Evolutionary conservation across 2,113 vertebrate species (phyloP), one percentile per base, ranked within the genome.

Genomic region (Synchiropus splendidus): DNA sequence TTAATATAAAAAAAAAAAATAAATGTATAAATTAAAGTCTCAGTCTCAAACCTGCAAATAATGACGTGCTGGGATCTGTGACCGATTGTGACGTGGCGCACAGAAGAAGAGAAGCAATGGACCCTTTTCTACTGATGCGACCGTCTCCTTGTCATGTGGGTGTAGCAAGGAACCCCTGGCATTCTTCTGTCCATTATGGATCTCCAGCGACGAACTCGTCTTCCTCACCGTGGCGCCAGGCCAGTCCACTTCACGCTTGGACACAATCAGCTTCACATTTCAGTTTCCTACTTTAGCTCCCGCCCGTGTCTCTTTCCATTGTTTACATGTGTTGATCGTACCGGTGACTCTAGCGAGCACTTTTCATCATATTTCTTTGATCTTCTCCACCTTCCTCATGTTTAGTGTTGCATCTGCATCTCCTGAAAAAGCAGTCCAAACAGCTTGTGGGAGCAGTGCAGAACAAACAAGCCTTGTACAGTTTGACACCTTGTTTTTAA

Each of bases 381-480:
- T 48, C 51, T 39, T 38, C 45, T 36, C 10, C 41, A 41, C 42
- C 46, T 48, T 18, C 16, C 46, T 47, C 45, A 30, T 39, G 49
- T 55, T 27, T 27, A 57, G 45, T 71, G 72, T 77, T 78, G 53
- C 72, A 70, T 70, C 64, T 59, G 59, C 67, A 69, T 72, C 76
- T 58, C 62, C 48, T 56, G 59, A 71, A 73, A 73, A 58, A 66
- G 43, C 43, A 59, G 72, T 70, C 55, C 48, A 54, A 53, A 40
- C 66, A 53, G 65, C 72, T 74, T 71, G 57, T 69, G 61, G 72
- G 62, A 50, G 53, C 60, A 68, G 72, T 77, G 74, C 71, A 75
- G 74, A 79, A 75, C 70, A 76, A 78, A 77, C 60, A 72, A 77
- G 74, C 62, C 75, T 81, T 82, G 75, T 78, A 79, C 64, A 74